A percentile compares a stretch with the other conserved stretches of the same genome.
These are phyloP conservation scores for mouse (Mus musculus) DNA, from an alignment of 2,113 vertebrate species.

Conservation along the genomic window DNA sequence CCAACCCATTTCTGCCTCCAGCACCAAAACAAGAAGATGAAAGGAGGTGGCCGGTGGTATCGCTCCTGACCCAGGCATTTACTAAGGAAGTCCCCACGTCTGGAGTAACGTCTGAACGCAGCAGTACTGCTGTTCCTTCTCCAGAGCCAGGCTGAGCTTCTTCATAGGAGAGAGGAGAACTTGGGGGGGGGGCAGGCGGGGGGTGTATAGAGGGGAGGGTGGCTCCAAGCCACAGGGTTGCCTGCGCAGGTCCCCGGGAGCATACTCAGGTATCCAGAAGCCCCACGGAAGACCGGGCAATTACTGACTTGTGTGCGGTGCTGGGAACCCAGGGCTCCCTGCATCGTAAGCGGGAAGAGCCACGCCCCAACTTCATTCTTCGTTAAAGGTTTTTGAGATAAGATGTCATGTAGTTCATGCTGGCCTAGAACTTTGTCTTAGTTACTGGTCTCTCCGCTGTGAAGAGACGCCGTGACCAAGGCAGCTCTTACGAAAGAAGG, in stretches of 20 bases:
- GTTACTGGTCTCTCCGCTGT: background rate
- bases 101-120: background rate
- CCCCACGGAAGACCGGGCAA: background rate
- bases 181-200: background rate
- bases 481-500: background rate
- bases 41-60: too few species aligned
- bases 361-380: background rate
- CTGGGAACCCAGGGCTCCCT: background rate
- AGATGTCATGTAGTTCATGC: background rate
- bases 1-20: background rate
- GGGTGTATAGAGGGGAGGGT: too few species aligned
- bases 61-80: too few species aligned
- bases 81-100: background rate
- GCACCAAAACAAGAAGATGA: background rate
- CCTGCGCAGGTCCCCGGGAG: background rate
- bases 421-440: background rate
- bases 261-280: too few species aligned
- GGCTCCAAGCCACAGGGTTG: background rate
- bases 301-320: background rate
- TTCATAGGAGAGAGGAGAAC: background rate
- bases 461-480: background rate
- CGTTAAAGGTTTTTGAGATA: background rate
- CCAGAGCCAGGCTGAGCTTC: background rate
- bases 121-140: background rate
- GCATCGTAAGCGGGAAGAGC: background rate